These are phyloP conservation scores for Oncorhynchus keta DNA, from an alignment of 2,113 vertebrate genomes.

Conservation along the genomic window DNA sequence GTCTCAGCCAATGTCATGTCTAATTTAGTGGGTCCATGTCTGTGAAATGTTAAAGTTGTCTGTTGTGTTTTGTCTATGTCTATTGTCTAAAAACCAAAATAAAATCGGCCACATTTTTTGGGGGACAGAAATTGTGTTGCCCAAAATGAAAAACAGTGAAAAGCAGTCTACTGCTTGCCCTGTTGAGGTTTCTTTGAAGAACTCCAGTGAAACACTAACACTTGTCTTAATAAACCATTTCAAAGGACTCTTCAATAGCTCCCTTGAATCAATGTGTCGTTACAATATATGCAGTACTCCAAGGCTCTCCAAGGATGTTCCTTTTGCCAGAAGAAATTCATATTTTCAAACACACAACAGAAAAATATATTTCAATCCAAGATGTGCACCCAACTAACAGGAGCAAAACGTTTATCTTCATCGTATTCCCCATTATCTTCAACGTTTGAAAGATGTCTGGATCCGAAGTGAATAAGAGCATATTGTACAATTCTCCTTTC, in stretches of 20 bases:
- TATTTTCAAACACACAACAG: not conserved
- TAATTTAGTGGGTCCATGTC: no score
- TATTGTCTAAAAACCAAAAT: no score
- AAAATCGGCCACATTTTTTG: no score
- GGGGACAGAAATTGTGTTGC: no score
- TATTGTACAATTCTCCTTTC: slow-evolving; percentile 50
- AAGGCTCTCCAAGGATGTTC: not conserved
- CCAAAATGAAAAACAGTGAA: no score
- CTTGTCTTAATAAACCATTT: not conserved
- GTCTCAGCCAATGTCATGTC: no score
- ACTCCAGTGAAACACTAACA: not conserved
- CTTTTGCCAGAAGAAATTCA: not conserved
- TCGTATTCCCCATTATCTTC: slow-evolving; percentile 68
- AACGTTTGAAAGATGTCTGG: slow-evolving; percentile 55
- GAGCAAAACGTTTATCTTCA: slow-evolving; percentile 67
- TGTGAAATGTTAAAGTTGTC: no score
- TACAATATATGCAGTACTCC: not conserved
- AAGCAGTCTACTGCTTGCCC: not conserved
- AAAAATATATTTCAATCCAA: not conserved
- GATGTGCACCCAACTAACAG: slow-evolving; percentile 58
- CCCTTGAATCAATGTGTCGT: not conserved
- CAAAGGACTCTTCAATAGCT: not conserved
- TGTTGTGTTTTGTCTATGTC: no score
- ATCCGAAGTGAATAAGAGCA: slow-evolving; percentile 55
- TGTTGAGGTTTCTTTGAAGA: not conserved